Evolutionary conservation across 2,888 invertebrate genomes (phyloP).

Genomic region (Drosophila dives): DNA sequence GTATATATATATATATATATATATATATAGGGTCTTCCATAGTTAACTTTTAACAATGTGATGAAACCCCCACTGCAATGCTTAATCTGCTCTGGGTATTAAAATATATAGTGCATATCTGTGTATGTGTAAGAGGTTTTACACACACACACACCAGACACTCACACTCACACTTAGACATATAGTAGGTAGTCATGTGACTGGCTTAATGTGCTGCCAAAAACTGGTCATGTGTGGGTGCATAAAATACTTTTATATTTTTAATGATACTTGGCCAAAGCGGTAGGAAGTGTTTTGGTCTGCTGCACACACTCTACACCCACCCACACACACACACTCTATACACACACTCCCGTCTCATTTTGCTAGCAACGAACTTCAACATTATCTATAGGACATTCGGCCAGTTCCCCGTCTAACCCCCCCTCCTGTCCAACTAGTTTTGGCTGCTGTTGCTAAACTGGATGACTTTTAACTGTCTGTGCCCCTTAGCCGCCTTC

Average conservation of each 20-base stretch:
- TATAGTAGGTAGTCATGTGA: slow-evolving; percentile 38
- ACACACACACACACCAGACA: background rate
- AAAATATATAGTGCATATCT: slow-evolving; percentile 3
- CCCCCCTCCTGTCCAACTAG: background rate
- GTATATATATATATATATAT: slow-evolving; percentile 6
- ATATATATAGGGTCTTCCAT: background rate
- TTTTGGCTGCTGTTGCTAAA: slow-evolving; percentile 40
- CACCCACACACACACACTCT: slow-evolving; percentile 34
- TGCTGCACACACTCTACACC: slow-evolving; percentile 70
- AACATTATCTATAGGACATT: slow-evolving; percentile 19
- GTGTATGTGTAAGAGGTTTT: slow-evolving; percentile 16
- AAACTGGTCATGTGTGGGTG: slow-evolving; percentile 44
- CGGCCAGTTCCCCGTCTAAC: background rate
- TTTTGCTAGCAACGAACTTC: slow-evolving; percentile 73
- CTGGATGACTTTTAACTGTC: slow-evolving; percentile 76
- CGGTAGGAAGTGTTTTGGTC: slow-evolving; percentile 79
- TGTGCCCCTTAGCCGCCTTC: slow-evolving; percentile 24
- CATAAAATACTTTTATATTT: slow-evolving; percentile 79
- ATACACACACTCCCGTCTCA: slow-evolving; percentile 31
- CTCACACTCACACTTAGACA: background rate
- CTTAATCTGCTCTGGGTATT: background rate
- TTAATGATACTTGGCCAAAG: slow-evolving; percentile 80
- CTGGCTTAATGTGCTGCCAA: slow-evolving; percentile 58
- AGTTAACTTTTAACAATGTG: background rate
- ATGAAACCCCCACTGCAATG: background rate